These are phyloP conservation scores for Drepana arcuata DNA, from an alignment of 1,140 invertebrate genomes.

Conservation along the genomic window DNA sequence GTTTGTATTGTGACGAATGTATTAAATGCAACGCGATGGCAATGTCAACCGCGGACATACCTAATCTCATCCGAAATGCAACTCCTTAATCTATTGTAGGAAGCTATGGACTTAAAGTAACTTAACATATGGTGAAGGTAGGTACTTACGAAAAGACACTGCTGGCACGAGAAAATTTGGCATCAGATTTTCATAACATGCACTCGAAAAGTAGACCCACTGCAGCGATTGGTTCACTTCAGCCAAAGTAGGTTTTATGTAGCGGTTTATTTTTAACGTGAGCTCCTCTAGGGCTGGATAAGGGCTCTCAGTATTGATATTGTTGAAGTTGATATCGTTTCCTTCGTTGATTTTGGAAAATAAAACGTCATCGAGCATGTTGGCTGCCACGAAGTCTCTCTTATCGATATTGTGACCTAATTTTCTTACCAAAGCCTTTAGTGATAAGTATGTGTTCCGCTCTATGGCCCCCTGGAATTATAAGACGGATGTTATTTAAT, in stretches of 20 bases:
- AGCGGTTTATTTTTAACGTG: conserved; percentile 29
- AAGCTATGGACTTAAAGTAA: no score
- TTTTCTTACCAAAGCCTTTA: conserved; percentile 23
- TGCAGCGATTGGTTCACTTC: conserved; percentile 36
- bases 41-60: no score
- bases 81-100: no score
- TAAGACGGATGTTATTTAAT: no score
- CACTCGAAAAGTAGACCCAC: conserved; percentile 33
- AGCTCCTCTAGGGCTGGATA: conserved; percentile 26
- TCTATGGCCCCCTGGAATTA: conserved; percentile 44
- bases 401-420: conserved; percentile 29
- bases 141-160: conserved; percentile 45
- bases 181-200: conserved; percentile 30
- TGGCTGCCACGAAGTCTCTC: conserved; percentile 26
- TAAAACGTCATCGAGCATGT: conserved; percentile 19
- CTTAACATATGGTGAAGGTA: background rate
- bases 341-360: conserved; percentile 22
- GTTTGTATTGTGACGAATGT: no score
- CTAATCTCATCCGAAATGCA: no score
- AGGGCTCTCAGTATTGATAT: conserved; percentile 32
- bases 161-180: conserved; percentile 37
- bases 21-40: no score
- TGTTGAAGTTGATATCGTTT: conserved; percentile 46
- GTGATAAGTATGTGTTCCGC: conserved; percentile 23
- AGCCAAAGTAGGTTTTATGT: conserved; percentile 44